Conservation (phyloP, 30 jellyfish, hydroid and myxozoan genomes). For the Turritopsis dohrnii region DNA sequence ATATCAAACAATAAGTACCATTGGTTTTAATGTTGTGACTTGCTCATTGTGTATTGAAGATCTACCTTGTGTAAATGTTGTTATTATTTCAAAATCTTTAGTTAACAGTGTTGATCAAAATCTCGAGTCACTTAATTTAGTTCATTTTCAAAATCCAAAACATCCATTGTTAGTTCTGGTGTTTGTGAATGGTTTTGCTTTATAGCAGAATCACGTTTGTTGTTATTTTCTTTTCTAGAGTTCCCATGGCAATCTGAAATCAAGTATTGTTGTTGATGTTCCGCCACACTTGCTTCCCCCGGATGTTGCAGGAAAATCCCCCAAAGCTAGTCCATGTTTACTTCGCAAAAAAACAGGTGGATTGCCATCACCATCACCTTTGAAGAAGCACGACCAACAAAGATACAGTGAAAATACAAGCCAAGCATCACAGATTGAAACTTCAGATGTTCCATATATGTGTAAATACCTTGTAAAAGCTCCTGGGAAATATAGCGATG, state of each 20-base stretch:
- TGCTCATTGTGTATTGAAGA: too few species aligned
- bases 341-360: background rate
- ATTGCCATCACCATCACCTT: background rate
- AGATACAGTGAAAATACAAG: slow-evolving; percentile 2
- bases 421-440: background rate
- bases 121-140: too few species aligned
- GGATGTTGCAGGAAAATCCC: background rate
- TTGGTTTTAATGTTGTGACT: too few species aligned
- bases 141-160: too few species aligned
- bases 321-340: background rate
- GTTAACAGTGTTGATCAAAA: too few species aligned
- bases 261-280: slow-evolving; percentile 2
- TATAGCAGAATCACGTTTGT: background rate
- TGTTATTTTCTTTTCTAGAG: background rate
- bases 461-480: background rate
- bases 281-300: slow-evolving; percentile 11
- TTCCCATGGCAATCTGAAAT: background rate
- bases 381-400: background rate
- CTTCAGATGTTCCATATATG: background rate
- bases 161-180: too few species aligned
- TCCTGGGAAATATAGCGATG: background rate
- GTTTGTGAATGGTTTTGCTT: too few species aligned
- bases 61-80: too few species aligned
- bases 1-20: too few species aligned
- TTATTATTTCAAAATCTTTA: too few species aligned